These are phyloP conservation scores for Euzetes globulus DNA, from an alignment of 2,888 invertebrate species.

Conservation along the genomic window DNA sequence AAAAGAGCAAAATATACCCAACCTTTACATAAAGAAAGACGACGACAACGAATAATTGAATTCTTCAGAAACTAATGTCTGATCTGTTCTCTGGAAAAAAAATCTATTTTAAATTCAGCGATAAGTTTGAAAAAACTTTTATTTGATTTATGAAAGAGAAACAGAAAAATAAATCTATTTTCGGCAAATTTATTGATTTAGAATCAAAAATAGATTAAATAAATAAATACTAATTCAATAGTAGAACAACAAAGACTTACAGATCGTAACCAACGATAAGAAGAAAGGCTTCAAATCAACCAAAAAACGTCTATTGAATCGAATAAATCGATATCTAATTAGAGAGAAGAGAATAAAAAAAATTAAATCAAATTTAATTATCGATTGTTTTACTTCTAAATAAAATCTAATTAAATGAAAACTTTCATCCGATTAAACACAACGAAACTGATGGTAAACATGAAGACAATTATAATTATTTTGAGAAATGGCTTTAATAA, in stretches of 20 bases:
- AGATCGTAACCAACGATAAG: too few species aligned
- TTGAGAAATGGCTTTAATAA: too few species aligned
- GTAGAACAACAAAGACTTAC: background rate
- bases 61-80: constrained; percentile 3
- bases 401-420: too few species aligned
- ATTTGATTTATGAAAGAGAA: background rate
- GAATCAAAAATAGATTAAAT: constrained; percentile 12
- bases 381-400: too few species aligned
- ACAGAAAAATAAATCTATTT: background rate
- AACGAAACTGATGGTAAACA: too few species aligned
- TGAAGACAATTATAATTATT: too few species aligned
- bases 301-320: too few species aligned
- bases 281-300: too few species aligned
- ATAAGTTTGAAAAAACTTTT: background rate
- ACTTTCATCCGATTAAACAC: too few species aligned
- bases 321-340: too few species aligned
- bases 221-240: background rate
- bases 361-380: too few species aligned
- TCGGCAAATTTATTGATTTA: background rate
- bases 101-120: background rate
- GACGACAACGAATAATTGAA: background rate
- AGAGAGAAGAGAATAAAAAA: too few species aligned
- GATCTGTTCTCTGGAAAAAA: background rate
- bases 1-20: background rate
- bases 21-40: background rate